phyloP scores from a whole-genome alignment of 2,888 invertebrate genomes.

The Standfussiana lucernea region DNA sequence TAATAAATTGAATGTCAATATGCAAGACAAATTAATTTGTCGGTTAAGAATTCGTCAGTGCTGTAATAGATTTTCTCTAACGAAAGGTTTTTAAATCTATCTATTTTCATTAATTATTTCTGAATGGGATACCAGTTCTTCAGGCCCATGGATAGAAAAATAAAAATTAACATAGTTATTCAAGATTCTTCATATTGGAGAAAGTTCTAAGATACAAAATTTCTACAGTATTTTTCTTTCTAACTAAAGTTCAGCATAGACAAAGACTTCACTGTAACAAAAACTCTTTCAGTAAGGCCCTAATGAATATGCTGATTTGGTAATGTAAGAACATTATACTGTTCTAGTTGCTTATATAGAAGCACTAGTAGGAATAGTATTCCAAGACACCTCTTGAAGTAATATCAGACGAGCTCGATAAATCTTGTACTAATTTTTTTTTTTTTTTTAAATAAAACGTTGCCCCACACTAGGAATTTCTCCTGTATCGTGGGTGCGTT shows the following conservation, averaged over 20 bases:
- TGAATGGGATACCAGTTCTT: not conserved
- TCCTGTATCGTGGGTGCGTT: too few species aligned
- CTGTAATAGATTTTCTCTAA: too few species aligned
- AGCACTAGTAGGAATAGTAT: not conserved
- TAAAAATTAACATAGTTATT: not conserved
- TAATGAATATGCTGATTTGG: slow-evolving; percentile 39
- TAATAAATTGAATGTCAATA: too few species aligned
- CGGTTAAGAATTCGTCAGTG: too few species aligned
- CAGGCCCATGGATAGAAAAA: not conserved
- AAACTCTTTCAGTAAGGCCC: slow-evolving; percentile 12
- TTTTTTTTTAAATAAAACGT: too few species aligned
- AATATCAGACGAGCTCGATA: not conserved
- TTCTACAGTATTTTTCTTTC: not conserved
- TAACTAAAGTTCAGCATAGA: slow-evolving; percentile 11
- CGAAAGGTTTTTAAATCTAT: too few species aligned
- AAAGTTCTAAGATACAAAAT: not conserved
- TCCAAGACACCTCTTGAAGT: not conserved
- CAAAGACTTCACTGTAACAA: slow-evolving; percentile 2
- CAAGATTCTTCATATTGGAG: not conserved
- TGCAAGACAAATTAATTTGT: too few species aligned
- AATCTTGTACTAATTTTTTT: not conserved
- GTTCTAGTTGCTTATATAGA: slow-evolving; percentile 1
- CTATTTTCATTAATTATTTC: not conserved
- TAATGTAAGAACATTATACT: slow-evolving; percentile 27
- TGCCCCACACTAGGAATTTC: too few species aligned